A percentile compares a stretch with the other conserved stretches of the same genome.
Evolutionary conservation across 2,888 invertebrate species (phyloP).

Genomic region (Leptopilina syphax): DNA sequence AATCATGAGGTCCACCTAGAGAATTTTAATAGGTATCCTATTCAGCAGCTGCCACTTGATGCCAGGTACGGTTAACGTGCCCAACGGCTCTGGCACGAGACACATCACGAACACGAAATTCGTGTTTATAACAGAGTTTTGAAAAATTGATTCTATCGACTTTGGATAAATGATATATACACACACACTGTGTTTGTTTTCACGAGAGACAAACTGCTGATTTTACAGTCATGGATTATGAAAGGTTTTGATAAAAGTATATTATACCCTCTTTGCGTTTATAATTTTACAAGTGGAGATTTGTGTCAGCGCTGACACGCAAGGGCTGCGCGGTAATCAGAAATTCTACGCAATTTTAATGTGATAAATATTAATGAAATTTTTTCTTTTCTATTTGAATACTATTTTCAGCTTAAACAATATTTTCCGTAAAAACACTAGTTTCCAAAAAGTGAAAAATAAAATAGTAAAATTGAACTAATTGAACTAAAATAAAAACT

Average conservation of each 20-base stretch:
- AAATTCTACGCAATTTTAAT: not conserved
- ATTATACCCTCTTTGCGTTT: not conserved
- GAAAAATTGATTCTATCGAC: constrained; percentile 31
- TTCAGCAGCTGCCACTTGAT: constrained; percentile 54
- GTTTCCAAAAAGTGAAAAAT: too few species aligned
- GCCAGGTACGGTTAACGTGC: constrained; percentile 51
- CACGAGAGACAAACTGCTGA: constrained; percentile 15
- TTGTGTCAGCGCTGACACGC: constrained; percentile 17
- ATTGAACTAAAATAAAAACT: too few species aligned
- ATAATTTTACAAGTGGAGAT: constrained; percentile 26
- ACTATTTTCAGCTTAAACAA: too few species aligned
- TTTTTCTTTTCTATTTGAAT: not conserved
- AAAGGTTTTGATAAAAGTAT: not conserved
- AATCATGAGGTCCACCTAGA: constrained; percentile 66
- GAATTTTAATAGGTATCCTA: constrained; percentile 54
- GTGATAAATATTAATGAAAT: not conserved
- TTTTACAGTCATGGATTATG: constrained; percentile 16
- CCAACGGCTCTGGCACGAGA: constrained; percentile 48
- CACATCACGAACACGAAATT: constrained; percentile 50
- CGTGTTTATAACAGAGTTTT: not conserved
- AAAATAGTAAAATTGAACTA: too few species aligned
- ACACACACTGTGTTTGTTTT: not conserved
- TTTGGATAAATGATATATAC: not conserved
- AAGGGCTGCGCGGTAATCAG: not conserved
- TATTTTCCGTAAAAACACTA: not conserved